These are phyloP conservation scores for Chelonia mydas DNA, from an alignment of 2,797 vertebrate species.

Conservation along the genomic window DNA sequence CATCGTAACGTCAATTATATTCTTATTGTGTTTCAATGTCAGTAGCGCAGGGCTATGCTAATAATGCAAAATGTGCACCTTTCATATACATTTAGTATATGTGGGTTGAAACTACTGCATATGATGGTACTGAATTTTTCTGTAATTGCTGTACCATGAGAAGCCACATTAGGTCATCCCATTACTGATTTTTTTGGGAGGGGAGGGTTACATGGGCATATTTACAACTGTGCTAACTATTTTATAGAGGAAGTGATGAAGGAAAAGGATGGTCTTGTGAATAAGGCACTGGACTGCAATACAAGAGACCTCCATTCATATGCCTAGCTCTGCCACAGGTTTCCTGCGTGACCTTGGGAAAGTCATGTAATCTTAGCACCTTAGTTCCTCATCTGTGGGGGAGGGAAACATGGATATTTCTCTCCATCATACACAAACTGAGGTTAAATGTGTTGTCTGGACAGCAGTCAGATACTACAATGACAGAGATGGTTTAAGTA, in stretches of 20 bases:
- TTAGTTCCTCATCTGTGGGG: not conserved
- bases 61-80: not conserved
- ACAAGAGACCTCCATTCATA: not conserved
- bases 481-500: too few species aligned
- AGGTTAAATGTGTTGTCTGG: not conserved
- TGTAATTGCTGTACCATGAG: not conserved
- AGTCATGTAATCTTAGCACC: not conserved
- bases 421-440: not conserved
- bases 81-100: not conserved
- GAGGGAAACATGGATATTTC: not conserved
- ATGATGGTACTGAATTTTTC: not conserved
- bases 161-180: not conserved
- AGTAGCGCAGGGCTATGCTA: not conserved
- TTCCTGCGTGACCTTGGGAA: not conserved
- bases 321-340: not conserved
- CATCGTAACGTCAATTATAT: not conserved
- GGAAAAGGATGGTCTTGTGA: not conserved
- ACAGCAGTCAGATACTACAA: not conserved
- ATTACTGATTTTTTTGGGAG: not conserved
- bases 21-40: not conserved
- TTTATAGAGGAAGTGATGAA: not conserved
- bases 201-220: not conserved
- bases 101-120: not conserved
- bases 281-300: not conserved
- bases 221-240: not conserved